Evolutionary conservation across 2,113 vertebrate genomes (phyloP).

Genomic region (Meriones unguiculatus): DNA sequence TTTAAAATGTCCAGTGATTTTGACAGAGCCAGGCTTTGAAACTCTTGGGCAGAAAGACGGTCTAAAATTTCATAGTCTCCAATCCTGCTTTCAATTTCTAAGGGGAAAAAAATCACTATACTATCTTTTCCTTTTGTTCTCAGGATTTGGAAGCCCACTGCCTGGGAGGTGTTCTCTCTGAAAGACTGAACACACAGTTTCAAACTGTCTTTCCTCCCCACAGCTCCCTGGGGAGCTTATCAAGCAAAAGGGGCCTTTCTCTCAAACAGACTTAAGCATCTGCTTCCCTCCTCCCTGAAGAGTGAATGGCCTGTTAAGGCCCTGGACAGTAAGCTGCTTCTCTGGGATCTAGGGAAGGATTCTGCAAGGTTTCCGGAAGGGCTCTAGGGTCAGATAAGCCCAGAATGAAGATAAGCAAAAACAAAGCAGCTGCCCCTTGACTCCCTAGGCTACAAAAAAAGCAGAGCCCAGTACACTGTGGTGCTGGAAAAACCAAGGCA

Average conservation of each 20-base stretch:
- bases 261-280: neutral
- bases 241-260: neutral
- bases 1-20: constrained; percentile 39
- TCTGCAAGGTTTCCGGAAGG: constrained; percentile 19
- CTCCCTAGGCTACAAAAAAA: constrained; percentile 57
- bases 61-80: constrained; percentile 45
- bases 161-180: constrained; percentile 61
- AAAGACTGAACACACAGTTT: constrained; percentile 32
- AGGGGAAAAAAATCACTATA: constrained; percentile 21
- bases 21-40: neutral
- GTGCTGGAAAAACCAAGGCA: constrained; percentile 57
- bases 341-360: neutral
- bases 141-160: constrained; percentile 50
- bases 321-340: neutral
- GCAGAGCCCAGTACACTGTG: neutral
- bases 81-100: constrained; percentile 44
- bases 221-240: neutral
- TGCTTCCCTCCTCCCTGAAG: neutral
- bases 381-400: constrained; percentile 7
- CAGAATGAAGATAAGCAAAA: constrained; percentile 51
- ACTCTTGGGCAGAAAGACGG: neutral
- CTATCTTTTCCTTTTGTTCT: constrained; percentile 6
- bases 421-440: constrained; percentile 34
- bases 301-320: neutral
- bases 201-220: constrained; percentile 65